phyloP scores from a whole-genome alignment of 2,888 invertebrate species.

The Pyrgus malvae region DNA sequence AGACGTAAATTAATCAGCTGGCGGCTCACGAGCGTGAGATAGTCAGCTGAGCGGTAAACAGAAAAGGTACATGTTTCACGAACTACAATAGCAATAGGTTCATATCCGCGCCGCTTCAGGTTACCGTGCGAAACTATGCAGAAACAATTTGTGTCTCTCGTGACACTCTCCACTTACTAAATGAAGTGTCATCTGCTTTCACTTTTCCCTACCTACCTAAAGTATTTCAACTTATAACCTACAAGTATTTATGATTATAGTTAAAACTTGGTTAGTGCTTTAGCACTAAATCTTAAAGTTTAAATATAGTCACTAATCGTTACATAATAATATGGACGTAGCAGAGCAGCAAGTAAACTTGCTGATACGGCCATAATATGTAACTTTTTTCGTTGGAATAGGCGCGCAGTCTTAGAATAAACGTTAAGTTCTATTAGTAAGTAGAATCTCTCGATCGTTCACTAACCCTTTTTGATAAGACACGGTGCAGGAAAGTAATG shows the following conservation, averaged over 20 bases:
- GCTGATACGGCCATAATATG: too few species aligned
- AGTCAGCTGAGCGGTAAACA: constrained; percentile 39
- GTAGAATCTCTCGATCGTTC: constrained; percentile 29
- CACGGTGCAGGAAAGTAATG: constrained; percentile 61
- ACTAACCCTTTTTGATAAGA: constrained; percentile 40
- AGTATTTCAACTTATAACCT: neutral
- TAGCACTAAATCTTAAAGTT: too few species aligned
- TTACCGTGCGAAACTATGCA: constrained; percentile 72
- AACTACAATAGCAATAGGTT: constrained; percentile 39
- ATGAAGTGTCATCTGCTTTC: constrained; percentile 37
- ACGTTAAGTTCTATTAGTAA: too few species aligned
- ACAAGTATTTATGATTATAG: too few species aligned
- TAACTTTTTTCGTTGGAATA: too few species aligned
- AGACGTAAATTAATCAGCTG: constrained; percentile 51
- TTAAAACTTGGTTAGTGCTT: too few species aligned
- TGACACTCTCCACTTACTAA: constrained; percentile 41
- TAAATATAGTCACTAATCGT: too few species aligned
- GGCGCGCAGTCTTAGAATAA: too few species aligned
- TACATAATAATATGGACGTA: too few species aligned
- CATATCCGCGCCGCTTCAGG: constrained; percentile 51
- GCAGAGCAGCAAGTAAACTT: too few species aligned
- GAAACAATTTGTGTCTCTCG: constrained; percentile 42
- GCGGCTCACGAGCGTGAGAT: constrained; percentile 56
- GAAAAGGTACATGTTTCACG: constrained; percentile 35
- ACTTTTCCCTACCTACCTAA: constrained; percentile 33